phyloP scores from a whole-genome alignment of 2,888 invertebrate genomes.

The Gibbula magus region DNA sequence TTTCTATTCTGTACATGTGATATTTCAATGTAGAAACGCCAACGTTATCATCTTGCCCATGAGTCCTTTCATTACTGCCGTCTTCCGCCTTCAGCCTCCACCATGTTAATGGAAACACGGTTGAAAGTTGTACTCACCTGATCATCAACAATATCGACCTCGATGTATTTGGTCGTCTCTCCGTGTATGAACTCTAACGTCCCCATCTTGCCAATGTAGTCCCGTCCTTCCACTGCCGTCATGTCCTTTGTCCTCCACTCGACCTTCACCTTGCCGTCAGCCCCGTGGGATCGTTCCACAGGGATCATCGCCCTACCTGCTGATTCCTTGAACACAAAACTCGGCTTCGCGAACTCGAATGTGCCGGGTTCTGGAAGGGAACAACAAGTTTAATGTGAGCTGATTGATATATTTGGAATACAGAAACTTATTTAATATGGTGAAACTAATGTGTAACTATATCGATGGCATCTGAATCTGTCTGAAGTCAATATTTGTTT shows the following conservation, averaged over 20 bases:
- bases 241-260: conserved; percentile 79
- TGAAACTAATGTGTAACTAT: too few relatives aligned
- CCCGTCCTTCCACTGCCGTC: conserved; percentile 78
- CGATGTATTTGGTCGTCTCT: conserved; percentile 77
- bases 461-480: too few relatives aligned
- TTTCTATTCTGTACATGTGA: too few relatives aligned
- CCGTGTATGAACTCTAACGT: conserved; percentile 74
- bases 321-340: conserved; percentile 79
- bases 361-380: conserved; percentile 77
- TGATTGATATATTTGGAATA: too few relatives aligned
- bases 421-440: too few relatives aligned
- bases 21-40: too few relatives aligned
- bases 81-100: too few relatives aligned
- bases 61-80: too few relatives aligned
- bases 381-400: not conserved
- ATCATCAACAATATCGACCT: conserved; percentile 79
- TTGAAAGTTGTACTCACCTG: conserved; percentile 61
- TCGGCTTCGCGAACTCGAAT: conserved; percentile 78
- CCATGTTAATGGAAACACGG: too few relatives aligned
- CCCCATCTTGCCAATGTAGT: conserved; percentile 78
- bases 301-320: conserved; percentile 77
- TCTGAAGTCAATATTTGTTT: too few relatives aligned
- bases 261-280: conserved; percentile 77
- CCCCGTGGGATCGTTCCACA: conserved; percentile 77
- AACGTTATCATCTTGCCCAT: too few relatives aligned